Evolutionary conservation across 1,140 invertebrate species (phyloP), one percentile per base, ranked within the genome.

Genomic region (Thaumatotibia leucotreta): DNA sequence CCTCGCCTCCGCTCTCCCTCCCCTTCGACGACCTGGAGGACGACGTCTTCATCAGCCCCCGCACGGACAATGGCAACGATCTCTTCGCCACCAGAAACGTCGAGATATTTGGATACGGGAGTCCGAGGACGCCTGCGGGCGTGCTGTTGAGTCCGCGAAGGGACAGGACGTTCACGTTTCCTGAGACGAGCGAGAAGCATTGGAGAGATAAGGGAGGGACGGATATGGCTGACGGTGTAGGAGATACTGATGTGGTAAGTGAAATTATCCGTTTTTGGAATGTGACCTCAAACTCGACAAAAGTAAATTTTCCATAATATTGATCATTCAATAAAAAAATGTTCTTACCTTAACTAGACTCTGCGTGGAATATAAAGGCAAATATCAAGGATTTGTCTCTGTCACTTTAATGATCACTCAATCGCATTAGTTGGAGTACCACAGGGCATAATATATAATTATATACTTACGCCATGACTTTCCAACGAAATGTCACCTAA

Each of bases 161-260:
- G 23, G 87, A 90, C 63, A 76, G 83, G 22, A 73, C 75, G 2
- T 90, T 91, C 58, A 88, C 79, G 4, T 91, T 91, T 68, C 83
- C 85, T 0, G 76, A 82, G 33, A 87, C 80, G 1, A 88, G 82
- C 54, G 84, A 88, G 67, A 90, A 88, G 61, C 85, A 89, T 65
- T 89, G 86, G 85, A 64, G 85, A 62, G 88, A 91, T 61, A 91
- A 91, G 76, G 88, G 86, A 0, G 88, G 88, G 68, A 91, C 88
- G 66, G 86, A 86, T 61, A 82, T 86, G 0, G 82, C 82, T 68
- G 86, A 89, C 66, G 85, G 82, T 1, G 71, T 82, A 9, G 68
- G 61, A 17, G 82, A 81, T 58, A 61, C 78, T 65, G 88, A 90
- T 75, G 86, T 79, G 80, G 86, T 88, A 71, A 80, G 81, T 69